phyloP scores from a whole-genome alignment of 2,888 invertebrate species.

The Bombylius discolor region DNA sequence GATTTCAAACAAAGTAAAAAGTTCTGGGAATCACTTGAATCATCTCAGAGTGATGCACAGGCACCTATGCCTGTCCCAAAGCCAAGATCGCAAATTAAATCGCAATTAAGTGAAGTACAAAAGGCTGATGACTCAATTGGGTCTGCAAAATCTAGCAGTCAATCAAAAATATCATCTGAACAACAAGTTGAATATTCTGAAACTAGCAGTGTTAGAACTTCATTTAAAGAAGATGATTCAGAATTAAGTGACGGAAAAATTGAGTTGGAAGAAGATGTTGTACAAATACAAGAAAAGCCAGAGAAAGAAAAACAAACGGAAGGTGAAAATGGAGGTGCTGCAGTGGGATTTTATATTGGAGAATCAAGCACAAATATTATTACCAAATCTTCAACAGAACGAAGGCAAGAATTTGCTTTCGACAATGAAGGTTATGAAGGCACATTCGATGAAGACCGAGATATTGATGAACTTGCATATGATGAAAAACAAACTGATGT shows the following conservation, averaged over 20 bases:
- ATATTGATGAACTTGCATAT: background rate
- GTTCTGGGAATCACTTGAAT: constrained; percentile 15
- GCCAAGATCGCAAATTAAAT: constrained; percentile 29
- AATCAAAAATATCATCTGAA: constrained; percentile 14
- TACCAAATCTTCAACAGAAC: constrained; percentile 25
- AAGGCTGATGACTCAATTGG: constrained; percentile 9
- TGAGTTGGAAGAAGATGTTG: constrained; percentile 6
- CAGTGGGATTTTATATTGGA: constrained; percentile 34
- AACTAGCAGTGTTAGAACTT: constrained; percentile 10
- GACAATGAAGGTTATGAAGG: constrained; percentile 14
- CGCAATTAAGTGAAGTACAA: constrained; percentile 12
- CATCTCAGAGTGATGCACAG: constrained; percentile 5
- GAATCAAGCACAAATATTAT: constrained; percentile 35
- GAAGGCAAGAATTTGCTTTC: constrained; percentile 12
- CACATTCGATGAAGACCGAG: constrained; percentile 7
- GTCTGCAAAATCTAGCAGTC: constrained; percentile 9
- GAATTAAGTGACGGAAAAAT: constrained; percentile 11
- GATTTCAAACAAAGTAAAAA: constrained; percentile 15
- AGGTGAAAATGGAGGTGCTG: constrained; percentile 2
- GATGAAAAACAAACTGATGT: background rate
- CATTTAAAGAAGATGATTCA: constrained; percentile 10
- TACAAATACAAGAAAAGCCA: background rate
- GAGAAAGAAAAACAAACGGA: constrained; percentile 23
- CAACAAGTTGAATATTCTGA: constrained; percentile 15
- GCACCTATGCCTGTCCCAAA: constrained; percentile 26